A percentile compares a stretch with the other conserved stretches of the same genome.
Conservation (phyloP, 2,888 invertebrate genomes). For the Stenotaenia linearis region DNA sequence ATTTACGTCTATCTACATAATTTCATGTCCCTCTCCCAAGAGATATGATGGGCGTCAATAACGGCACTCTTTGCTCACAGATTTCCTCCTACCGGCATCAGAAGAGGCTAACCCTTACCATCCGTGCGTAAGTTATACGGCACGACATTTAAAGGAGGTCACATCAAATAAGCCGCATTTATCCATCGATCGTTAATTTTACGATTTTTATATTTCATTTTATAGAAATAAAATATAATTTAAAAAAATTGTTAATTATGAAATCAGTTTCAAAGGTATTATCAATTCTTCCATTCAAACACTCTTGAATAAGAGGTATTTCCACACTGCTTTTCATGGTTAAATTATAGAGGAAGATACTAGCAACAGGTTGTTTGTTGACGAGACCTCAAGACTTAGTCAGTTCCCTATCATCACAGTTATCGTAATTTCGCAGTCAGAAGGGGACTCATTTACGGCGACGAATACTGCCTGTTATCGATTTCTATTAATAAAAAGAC, state of each 20-base stretch:
- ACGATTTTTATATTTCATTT: background rate
- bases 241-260: background rate
- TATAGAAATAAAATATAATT: background rate
- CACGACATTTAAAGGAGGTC: constrained; percentile 14
- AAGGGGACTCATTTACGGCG: background rate
- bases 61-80: background rate
- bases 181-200: background rate
- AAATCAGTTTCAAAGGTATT: background rate
- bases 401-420: background rate
- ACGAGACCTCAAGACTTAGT: background rate
- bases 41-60: background rate
- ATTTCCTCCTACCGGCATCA: background rate
- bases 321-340: background rate
- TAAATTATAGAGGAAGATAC: background rate
- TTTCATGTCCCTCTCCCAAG: background rate
- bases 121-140: constrained; percentile 19
- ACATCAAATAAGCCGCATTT: background rate
- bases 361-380: constrained; percentile 10
- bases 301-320: background rate
- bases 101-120: constrained; percentile 4
- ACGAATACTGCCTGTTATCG: background rate
- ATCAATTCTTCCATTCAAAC: background rate
- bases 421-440: background rate
- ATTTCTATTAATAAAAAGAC: background rate
- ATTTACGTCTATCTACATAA: constrained; percentile 14